phyloP scores from a whole-genome alignment of 1,140 invertebrate genomes.

The Atta cephalotes region DNA sequence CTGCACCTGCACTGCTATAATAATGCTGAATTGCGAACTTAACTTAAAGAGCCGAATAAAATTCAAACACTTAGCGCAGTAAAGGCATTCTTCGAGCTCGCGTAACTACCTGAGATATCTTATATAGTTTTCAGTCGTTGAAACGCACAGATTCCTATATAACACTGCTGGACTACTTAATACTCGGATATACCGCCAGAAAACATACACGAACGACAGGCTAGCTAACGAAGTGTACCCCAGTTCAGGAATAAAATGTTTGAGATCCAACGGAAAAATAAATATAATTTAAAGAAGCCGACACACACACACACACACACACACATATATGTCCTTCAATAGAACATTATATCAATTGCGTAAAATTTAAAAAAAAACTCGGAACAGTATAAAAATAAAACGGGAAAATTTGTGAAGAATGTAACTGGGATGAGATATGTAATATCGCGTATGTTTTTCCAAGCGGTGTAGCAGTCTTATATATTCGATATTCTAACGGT shows the following conservation, averaged over 20 bases:
- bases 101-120: slow-evolving; percentile 73
- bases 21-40: slow-evolving; percentile 24
- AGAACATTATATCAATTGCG: slow-evolving; percentile 17
- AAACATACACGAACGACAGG: slow-evolving; percentile 49
- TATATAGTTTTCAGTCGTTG: slow-evolving; percentile 74
- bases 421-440: slow-evolving; percentile 57
- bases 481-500: slow-evolving; percentile 61
- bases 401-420: background rate
- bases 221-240: slow-evolving; percentile 47
- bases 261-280: background rate
- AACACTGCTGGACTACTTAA: slow-evolving; percentile 61
- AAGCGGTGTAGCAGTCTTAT: slow-evolving; percentile 54
- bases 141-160: slow-evolving; percentile 62
- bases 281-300: background rate
- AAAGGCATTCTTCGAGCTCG: slow-evolving; percentile 67
- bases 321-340: background rate
- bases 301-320: too few relatives aligned
- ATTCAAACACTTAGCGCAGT: slow-evolving; percentile 46
- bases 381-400: background rate
- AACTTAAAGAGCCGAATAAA: slow-evolving; percentile 10
- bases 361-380: background rate
- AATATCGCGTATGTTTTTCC: slow-evolving; percentile 46
- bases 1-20: slow-evolving; percentile 2
- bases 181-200: slow-evolving; percentile 54
- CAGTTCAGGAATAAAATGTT: slow-evolving; percentile 28